Percentiles rank a stretch among this genome's conserved stretches.
Conservation (phyloP, 2,113 vertebrate genomes). For the Sturnira hondurensis region DNA sequence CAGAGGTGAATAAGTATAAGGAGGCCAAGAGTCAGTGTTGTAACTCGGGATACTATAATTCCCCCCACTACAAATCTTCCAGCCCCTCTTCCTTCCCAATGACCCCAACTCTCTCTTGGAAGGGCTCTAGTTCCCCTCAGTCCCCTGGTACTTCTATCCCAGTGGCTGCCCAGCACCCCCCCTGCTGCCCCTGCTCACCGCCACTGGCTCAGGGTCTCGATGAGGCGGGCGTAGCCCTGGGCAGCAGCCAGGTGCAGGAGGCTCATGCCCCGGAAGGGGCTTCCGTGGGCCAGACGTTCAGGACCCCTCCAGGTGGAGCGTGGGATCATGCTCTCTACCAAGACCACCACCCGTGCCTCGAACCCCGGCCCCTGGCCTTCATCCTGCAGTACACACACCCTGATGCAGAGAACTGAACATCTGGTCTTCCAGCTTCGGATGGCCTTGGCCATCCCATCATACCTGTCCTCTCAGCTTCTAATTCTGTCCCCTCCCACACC, state of each 20-base stretch:
- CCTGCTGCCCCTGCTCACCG: slow-evolving; percentile 75
- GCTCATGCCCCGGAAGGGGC: slow-evolving; percentile 91
- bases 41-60: not conserved
- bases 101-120: not conserved
- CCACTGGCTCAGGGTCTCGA: slow-evolving; percentile 89
- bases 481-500: not conserved
- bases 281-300: slow-evolving; percentile 83
- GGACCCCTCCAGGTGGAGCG: slow-evolving; percentile 78
- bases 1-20: not conserved
- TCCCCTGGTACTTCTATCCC: not conserved
- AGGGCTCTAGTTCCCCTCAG: not conserved
- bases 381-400: slow-evolving; percentile 55
- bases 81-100: not conserved
- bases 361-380: slow-evolving; percentile 82
- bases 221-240: slow-evolving; percentile 90
- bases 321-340: slow-evolving; percentile 90
- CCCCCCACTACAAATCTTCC: not conserved
- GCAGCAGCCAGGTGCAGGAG: slow-evolving; percentile 92
- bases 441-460: not conserved
- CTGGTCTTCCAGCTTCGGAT: not conserved
- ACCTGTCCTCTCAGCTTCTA: not conserved
- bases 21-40: not conserved
- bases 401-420: not conserved
- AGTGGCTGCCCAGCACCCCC: not conserved
- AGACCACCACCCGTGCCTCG: slow-evolving; percentile 87